These are phyloP conservation scores for Athalia cordata DNA, from an alignment of 2,888 invertebrate species.

Conservation along the genomic window DNA sequence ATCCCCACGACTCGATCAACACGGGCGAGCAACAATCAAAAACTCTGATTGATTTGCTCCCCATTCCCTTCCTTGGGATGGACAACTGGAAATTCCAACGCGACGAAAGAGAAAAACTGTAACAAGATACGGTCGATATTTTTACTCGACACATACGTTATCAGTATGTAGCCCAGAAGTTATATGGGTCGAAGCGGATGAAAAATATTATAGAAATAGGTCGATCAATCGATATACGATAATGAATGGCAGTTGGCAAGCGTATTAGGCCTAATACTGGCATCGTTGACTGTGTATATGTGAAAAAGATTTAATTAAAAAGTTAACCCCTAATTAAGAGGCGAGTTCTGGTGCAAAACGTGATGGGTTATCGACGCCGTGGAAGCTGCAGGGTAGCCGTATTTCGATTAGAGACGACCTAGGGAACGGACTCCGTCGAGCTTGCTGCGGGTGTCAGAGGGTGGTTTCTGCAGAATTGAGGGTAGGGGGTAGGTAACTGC, in stretches of 20 bases:
- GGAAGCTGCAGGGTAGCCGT: conserved; percentile 15
- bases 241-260: neutral
- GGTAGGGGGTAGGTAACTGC: conserved; percentile 53
- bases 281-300: neutral
- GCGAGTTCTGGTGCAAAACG: neutral
- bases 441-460: neutral
- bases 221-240: neutral
- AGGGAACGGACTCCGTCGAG: conserved; percentile 26
- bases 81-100: neutral
- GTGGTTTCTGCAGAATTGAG: too few species aligned
- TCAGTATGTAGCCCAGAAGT: too few species aligned
- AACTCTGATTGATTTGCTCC: conserved; percentile 64
- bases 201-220: too few species aligned
- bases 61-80: conserved; percentile 4
- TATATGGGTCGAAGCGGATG: too few species aligned
- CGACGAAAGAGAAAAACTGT: too few species aligned
- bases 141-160: too few species aligned
- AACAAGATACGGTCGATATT: too few species aligned
- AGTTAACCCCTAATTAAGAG: conserved; percentile 50
- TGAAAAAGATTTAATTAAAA: conserved; percentile 55
- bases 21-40: conserved; percentile 63
- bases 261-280: neutral
- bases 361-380: conserved; percentile 31
- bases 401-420: conserved; percentile 44
- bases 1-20: conserved; percentile 58